Conservation (phyloP, 2,797 vertebrate species). For the Neosilurus hyrtlii region DNA sequence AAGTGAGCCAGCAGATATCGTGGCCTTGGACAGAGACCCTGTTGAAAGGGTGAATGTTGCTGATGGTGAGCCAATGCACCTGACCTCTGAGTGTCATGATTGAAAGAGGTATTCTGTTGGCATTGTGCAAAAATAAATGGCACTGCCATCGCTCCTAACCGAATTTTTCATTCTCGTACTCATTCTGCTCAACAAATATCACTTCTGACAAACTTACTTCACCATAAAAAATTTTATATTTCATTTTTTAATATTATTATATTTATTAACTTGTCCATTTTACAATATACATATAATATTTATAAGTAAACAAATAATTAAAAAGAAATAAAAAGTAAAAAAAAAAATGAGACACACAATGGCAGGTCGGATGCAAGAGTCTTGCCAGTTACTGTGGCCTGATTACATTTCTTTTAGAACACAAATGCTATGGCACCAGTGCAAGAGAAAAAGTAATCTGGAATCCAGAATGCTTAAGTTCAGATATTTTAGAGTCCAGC, state of each 20-base stretch:
- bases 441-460: constrained; percentile 18
- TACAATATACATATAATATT: no score
- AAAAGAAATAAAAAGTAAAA: no score
- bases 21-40: constrained; percentile 84
- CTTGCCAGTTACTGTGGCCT: no score
- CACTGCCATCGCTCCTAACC: constrained; percentile 76
- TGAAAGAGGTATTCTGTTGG: constrained; percentile 81
- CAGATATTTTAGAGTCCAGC: no score
- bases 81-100: constrained; percentile 81
- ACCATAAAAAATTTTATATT: no score
- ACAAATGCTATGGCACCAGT: constrained; percentile 26
- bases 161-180: constrained; percentile 42
- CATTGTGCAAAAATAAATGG: constrained; percentile 81
- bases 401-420: constrained; percentile 18
- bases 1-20: constrained; percentile 83
- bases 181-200: constrained; percentile 13
- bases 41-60: constrained; percentile 82
- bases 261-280: background rate
- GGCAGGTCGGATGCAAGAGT: no score
- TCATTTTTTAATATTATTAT: constrained; percentile 36
- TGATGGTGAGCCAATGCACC: constrained; percentile 86
- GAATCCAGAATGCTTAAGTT: constrained; percentile 27
- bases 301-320: no score
- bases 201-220: constrained; percentile 29
- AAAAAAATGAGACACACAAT: no score